Evolutionary conservation across 2,888 invertebrate species (phyloP), one percentile per base, ranked within the genome.

Genomic region (Tetrapedia diversipes): DNA sequence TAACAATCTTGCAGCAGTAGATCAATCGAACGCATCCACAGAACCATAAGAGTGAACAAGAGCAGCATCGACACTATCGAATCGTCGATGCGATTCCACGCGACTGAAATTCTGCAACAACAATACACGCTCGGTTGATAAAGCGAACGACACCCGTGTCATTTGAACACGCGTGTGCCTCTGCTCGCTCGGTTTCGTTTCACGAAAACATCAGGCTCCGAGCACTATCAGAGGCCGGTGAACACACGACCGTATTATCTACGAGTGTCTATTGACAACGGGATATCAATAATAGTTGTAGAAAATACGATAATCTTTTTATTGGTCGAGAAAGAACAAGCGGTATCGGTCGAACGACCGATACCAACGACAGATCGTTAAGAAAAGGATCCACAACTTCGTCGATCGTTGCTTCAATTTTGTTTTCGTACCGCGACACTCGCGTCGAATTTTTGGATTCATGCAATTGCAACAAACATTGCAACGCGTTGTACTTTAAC

Each of bases 41-140:
- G n/a, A 29, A 11, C 14, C 2, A 37, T 2, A 37, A 7, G n/a
- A 7, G 1, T 24, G 24, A 3, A 1, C 24, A 70, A 67, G 57
- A 54, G 10, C 32, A 49, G 29, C 61, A 67, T 54, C 57, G 45
- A 32, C 53, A 47, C 32, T 32, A 61, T 29, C 53, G 66, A 49
- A 67, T 59, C 61, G 53, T 53, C 43, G 53, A 24, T 61, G 68
- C 57, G 71, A 81, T 73, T 63, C 67, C 47, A 19, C 49, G 53
- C 60, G 61, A 49, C 70, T 45, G 63, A 68, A n/a, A 65, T 77
- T 82, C 63, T 74, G 65, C 83, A 82, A 80, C 69, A 79, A 81
- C 82, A 81, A 82, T 82, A 34, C 68, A 65, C 67, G 45, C n/a
- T n/a, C 64, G 61, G 41, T 65, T 41, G 81, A 82, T 82, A 82